phyloP scores from a whole-genome alignment of 92 coral and sea anemone species.

The Pocillopora grandis region DNA sequence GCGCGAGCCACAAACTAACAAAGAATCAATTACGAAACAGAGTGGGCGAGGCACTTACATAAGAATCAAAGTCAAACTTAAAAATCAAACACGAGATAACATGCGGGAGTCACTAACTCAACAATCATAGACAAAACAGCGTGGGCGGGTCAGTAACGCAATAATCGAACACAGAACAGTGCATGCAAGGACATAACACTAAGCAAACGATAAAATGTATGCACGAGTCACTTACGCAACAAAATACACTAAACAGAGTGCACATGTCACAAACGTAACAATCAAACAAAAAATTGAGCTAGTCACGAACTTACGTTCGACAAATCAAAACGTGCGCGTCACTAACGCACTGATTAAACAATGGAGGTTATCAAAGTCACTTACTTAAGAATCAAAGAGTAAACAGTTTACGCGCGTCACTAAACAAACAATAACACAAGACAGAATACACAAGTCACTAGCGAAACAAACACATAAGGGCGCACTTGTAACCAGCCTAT shows the following conservation, averaged over 20 bases:
- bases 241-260: background rate
- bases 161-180: too few relatives aligned
- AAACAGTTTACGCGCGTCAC: background rate
- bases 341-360: background rate
- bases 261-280: background rate
- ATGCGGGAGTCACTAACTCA: background rate
- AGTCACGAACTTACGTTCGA: background rate
- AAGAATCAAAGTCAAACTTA: background rate
- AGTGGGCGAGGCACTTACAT: background rate
- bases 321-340: background rate
- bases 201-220: background rate
- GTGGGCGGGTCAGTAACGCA: too few relatives aligned
- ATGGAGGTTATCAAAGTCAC: background rate
- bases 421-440: background rate
- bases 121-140: background rate
- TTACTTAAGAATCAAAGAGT: background rate
- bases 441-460: background rate
- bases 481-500: too few relatives aligned
- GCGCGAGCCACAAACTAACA: background rate
- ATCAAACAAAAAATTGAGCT: background rate
- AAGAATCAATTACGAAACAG: background rate
- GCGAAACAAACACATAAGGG: too few relatives aligned
- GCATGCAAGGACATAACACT: background rate
- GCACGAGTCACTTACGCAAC: background rate
- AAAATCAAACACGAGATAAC: background rate